Percentiles rank a stretch among this genome's conserved stretches.
These are phyloP conservation scores for Enteromius unitaeniatus DNA, from an alignment of 2,797 vertebrate species.

Conservation along the genomic window DNA sequence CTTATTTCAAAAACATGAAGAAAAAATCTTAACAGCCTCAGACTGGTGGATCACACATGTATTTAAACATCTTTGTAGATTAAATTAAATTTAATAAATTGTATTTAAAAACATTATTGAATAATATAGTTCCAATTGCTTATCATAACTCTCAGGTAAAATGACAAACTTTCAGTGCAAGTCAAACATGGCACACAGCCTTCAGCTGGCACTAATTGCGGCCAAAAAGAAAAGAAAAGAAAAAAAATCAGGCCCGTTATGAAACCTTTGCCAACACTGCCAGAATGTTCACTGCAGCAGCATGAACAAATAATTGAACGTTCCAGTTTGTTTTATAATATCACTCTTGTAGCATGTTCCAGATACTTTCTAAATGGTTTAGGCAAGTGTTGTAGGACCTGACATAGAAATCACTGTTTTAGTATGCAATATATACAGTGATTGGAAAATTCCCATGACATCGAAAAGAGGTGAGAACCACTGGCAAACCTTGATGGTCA, in stretches of 20 bases:
- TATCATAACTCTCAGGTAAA: background rate
- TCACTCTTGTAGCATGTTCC: background rate
- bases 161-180: background rate
- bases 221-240: background rate
- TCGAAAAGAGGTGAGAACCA: background rate
- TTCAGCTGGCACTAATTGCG: background rate
- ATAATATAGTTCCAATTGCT: background rate
- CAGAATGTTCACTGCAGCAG: background rate
- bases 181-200: conserved; percentile 11
- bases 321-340: background rate
- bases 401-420: background rate
- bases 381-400: background rate
- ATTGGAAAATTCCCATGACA: background rate
- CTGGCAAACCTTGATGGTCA: background rate
- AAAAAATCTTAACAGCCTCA: background rate
- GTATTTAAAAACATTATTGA: background rate
- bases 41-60: background rate
- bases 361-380: background rate
- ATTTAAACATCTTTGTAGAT: conserved; percentile 14
- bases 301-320: background rate
- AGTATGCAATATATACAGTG: background rate
- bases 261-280: background rate
- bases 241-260: background rate
- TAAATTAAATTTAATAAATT: background rate
- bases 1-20: background rate